phyloP scores from a whole-genome alignment of 2,888 invertebrate genomes.

The Campopleginae sp. region DNA sequence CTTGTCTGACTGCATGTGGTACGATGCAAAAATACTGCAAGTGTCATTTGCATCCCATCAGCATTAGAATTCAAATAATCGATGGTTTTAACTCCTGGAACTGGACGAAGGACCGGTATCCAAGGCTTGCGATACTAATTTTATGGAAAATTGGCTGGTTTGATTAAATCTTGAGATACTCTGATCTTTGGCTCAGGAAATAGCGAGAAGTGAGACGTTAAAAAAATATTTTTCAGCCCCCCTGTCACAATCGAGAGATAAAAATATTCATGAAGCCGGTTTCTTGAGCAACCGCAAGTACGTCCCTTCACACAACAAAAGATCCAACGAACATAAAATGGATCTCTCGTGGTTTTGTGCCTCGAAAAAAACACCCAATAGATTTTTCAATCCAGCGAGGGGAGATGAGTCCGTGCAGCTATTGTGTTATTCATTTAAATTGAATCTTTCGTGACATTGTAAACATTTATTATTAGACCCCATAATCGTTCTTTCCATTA shows the following conservation, averaged over 20 bases:
- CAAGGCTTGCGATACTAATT: neutral
- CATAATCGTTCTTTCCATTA: slow-evolving; percentile 17
- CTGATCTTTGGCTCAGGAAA: slow-evolving; percentile 32
- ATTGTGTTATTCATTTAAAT: neutral
- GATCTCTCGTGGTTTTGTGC: neutral
- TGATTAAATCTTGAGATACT: neutral
- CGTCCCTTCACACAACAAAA: neutral
- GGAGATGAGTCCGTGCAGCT: too few relatives aligned
- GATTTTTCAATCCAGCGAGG: neutral
- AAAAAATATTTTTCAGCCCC: slow-evolving; percentile 55
- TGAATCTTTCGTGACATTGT: slow-evolving; percentile 19
- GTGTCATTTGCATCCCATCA: neutral
- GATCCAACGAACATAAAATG: neutral
- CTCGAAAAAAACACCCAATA: neutral
- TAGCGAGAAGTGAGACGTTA: slow-evolving; percentile 37
- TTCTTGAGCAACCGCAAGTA: slow-evolving; percentile 59
- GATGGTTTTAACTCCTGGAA: neutral
- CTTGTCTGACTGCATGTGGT: slow-evolving; percentile 17
- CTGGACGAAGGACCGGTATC: neutral
- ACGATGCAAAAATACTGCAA: slow-evolving; percentile 12
- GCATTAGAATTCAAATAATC: neutral
- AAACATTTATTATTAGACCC: slow-evolving; percentile 41
- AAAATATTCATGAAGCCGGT: slow-evolving; percentile 23
- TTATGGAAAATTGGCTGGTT: neutral
- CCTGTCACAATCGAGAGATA: slow-evolving; percentile 39